Base-by-base conservation (phyloP, 2,113 vertebrate species). In the Cygnus buccinator region DNA sequence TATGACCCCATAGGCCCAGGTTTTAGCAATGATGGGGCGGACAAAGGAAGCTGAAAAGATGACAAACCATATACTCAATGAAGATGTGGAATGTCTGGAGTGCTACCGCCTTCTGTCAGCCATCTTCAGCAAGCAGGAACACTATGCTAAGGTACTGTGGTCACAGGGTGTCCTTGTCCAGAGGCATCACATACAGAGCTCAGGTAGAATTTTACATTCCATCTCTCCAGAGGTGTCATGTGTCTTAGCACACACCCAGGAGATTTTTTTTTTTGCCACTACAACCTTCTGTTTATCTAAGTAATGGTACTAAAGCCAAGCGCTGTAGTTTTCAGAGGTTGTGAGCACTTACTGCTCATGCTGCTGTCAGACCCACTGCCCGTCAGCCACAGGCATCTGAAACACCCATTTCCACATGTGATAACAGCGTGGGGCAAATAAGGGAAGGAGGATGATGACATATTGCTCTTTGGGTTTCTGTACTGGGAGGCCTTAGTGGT, bases 61-160 rank as follows among this genome's bases (percentile, higher is more conserved):
- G 97, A 98, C 98, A 1, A 97, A 95, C 61, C 98, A 96, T n/a
- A 98, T 99, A 59, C 98, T 99, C 54, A 96, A 70, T 0, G 98
- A 98, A 94, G 98, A 98, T 39, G 67, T 70, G 0, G 91, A 96
- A 57, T 99, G 99, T 77, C 97, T 99, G 13, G 99, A 99, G 92
- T 99, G 99, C 96, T 99, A 99, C 84, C 99, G 99, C 68, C 98
- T 99, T 58, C 96, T 99, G 37, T 99, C 99, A 9, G 99, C 99
- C 23, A 99, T 99, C 97, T 98, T 99, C 97, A 99, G 99, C 98
- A 99, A 99, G 94, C 98, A 98, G 71, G 99, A 99, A 37, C 98
- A 97, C 90, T 98, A 99, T 44, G 87, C 97, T 33, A 97, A 99
- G 99, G 99, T 99, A 94, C 55, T 0, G 1, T 16, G 66, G 41